These are phyloP conservation scores for Macquaria ambigua DNA, from an alignment of 2,113 vertebrate genomes.

Conservation along the genomic window DNA sequence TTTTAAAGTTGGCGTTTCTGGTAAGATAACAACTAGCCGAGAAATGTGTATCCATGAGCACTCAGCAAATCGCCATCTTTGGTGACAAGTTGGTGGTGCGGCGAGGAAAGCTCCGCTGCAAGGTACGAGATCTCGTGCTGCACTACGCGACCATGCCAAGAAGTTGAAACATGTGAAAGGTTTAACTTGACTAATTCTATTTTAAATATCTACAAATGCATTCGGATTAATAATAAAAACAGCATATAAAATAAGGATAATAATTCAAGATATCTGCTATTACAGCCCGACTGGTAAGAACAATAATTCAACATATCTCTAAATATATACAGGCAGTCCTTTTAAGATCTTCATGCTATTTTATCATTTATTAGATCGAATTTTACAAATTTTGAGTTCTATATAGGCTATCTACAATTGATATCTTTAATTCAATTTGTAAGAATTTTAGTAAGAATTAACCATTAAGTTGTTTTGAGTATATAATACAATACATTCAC, in stretches of 20 bases:
- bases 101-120: slow-evolving; percentile 49
- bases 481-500: not conserved
- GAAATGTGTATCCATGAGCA: slow-evolving; percentile 83
- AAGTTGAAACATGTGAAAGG: too few relatives aligned
- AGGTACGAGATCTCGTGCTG: slow-evolving; percentile 58
- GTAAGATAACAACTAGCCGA: slow-evolving; percentile 70
- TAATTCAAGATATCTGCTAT: not conserved
- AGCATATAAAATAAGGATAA: not conserved
- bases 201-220: too few relatives aligned
- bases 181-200: too few relatives aligned
- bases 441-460: not conserved
- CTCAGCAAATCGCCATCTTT: slow-evolving; percentile 85
- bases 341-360: not conserved
- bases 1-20: slow-evolving; percentile 54
- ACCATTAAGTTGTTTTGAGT: not conserved
- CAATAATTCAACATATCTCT: not conserved
- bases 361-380: not conserved
- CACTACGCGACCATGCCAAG: slow-evolving; percentile 10
- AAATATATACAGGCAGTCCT: not conserved
- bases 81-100: slow-evolving; percentile 76
- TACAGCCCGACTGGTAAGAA: not conserved
- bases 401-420: not conserved
- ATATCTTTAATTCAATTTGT: not conserved
- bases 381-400: not conserved
- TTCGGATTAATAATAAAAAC: too few relatives aligned